A percentile compares a stretch with the other conserved stretches of the same genome.
Conservation (phyloP, 2,797 vertebrate species). For the Falco cherrug region DNA sequence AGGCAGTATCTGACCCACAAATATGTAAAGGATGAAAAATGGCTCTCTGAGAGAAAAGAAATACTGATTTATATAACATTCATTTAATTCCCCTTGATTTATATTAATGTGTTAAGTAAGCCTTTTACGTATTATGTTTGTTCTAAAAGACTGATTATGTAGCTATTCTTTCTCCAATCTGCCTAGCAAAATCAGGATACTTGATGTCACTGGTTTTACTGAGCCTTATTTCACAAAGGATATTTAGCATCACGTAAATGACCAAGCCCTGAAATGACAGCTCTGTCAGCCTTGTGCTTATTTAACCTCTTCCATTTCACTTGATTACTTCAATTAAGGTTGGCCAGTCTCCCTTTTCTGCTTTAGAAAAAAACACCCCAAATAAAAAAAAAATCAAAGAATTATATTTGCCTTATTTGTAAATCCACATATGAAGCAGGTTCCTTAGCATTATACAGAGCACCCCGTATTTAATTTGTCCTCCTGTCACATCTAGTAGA, state of each 20-base stretch:
- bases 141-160: neutral
- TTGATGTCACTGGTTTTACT: neutral
- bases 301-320: neutral
- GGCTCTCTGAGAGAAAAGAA: neutral
- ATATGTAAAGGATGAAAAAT: neutral
- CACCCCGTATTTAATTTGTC: neutral
- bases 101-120: neutral
- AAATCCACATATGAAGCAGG: neutral
- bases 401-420: neutral
- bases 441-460: neutral
- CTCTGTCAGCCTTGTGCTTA: neutral
- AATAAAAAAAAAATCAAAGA: neutral
- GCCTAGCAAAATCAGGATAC: neutral
- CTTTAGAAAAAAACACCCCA: neutral
- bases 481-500: neutral
- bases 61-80: neutral
- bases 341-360: neutral
- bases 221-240: neutral
- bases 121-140: neutral
- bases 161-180: neutral
- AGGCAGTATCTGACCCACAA: constrained; percentile 27
- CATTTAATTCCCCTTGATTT: neutral
- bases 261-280: neutral
- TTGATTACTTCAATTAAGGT: neutral
- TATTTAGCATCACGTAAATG: neutral